Base-by-base conservation (phyloP, 2,888 invertebrate genomes). In the Tridacna crocea region DNA sequence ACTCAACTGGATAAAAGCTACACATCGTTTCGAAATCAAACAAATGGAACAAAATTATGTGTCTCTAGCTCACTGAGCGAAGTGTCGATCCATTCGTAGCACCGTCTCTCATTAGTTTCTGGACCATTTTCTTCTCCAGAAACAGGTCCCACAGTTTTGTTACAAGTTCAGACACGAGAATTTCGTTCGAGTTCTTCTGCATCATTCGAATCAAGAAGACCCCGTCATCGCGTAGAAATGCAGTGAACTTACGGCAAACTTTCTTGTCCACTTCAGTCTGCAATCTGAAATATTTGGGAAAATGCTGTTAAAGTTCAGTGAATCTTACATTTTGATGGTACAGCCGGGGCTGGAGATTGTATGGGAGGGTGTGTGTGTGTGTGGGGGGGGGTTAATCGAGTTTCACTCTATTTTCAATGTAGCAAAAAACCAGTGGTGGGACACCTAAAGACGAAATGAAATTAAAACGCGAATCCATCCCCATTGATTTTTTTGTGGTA, bases 111-210 rank as follows among this genome's bases (percentile, higher is more conserved):
- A 88, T 79, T 24, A 87, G 65, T 77, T 91, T 91, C 84, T 89
- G 90, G 66, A 90, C 79, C 58, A 88, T 79, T n/a, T 91, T 91
- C 82, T 92, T 92, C 72, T 91, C 88, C 72, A 87, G 88, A 83
- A 89, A 92, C 61, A 87, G 86, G 63, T 88, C 88, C 91, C 91
- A 92, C 75, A 92, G 79, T 74, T 89, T 87, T 65, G 81, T 72
- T 24, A 92, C 87, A 48, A 92, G 82, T 78, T 92, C 92, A 0
- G 91, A 89, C 46, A 92, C 87, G 60, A 92, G 86, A 78, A 92
- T 91, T 77, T 91, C 90, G 79, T 90, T 92, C 63, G 92, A 90
- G 82, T 92, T 92, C 80, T 91, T 90, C 77, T 88, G 87, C 24
- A 92, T 88, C 68, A 92, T 82, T 36, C 91, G 88, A 24, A 92